A percentile compares a stretch with the other conserved stretches of the same genome.
Conservation (phyloP, 2,888 invertebrate genomes). For the Tipula lateralis region DNA sequence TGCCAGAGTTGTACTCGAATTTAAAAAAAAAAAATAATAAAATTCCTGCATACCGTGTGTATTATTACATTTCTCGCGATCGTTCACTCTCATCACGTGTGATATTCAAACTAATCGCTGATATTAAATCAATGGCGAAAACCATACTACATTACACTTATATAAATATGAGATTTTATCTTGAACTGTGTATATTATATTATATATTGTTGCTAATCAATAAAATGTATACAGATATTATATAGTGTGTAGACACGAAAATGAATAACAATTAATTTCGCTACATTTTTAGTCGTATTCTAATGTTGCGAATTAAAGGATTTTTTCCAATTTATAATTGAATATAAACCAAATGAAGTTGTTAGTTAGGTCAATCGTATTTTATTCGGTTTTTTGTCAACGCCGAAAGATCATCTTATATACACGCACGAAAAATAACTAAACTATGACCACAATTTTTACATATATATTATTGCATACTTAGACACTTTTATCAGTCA, state of each 20-base stretch:
- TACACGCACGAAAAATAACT: neutral
- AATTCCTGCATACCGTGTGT: neutral
- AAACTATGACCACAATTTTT: neutral
- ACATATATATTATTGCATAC: neutral
- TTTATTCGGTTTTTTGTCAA: neutral
- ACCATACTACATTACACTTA: neutral
- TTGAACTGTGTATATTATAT: neutral
- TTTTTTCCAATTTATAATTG: neutral
- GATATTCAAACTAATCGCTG: neutral
- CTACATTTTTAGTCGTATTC: neutral
- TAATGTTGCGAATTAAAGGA: neutral
- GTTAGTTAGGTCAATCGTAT: neutral
- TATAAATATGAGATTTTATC: neutral
- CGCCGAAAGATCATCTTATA: neutral
- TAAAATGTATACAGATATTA: neutral
- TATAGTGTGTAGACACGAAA: neutral
- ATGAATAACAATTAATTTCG: neutral
- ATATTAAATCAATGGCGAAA: neutral
- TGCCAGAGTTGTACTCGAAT: neutral
- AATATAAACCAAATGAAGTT: neutral
- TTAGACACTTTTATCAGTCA: neutral
- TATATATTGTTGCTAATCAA: neutral
- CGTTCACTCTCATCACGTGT: neutral
- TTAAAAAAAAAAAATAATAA: neutral
- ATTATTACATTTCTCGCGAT: neutral